A percentile compares a stretch with the other conserved stretches of the same genome.
These are phyloP conservation scores for Akabosia matsudoensis DNA, from an alignment of 1,140 invertebrate genomes.

Conservation along the genomic window DNA sequence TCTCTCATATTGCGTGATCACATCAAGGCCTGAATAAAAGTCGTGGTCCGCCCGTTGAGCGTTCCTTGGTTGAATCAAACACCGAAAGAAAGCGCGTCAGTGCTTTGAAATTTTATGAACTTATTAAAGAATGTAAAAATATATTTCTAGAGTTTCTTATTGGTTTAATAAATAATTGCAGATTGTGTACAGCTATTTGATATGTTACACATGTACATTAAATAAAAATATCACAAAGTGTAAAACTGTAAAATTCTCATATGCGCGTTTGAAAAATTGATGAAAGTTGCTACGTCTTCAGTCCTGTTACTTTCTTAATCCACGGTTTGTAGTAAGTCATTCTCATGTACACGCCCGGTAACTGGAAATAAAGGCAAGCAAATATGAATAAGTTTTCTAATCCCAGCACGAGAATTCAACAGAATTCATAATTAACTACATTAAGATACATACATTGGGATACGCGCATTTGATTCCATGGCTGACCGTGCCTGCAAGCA, in stretches of 20 bases:
- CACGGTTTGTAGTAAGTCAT: constrained; percentile 87
- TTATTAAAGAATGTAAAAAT: too few relatives aligned
- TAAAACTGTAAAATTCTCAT: constrained; percentile 13
- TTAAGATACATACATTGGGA: constrained; percentile 35
- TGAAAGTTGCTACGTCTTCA: constrained; percentile 48
- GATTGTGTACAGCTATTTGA: neutral
- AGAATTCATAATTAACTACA: neutral
- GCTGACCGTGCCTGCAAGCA: constrained; percentile 87
- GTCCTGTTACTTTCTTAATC: constrained; percentile 78
- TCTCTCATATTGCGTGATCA: too few relatives aligned
- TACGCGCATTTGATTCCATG: constrained; percentile 66
- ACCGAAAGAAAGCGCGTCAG: too few relatives aligned
- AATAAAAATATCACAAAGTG: constrained; percentile 18
- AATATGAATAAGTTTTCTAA: neutral
- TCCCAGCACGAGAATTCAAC: too few relatives aligned
- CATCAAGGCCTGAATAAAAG: too few relatives aligned
- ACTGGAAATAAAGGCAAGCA: constrained; percentile 29
- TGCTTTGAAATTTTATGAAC: too few relatives aligned
- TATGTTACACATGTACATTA: neutral
- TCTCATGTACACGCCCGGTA: constrained; percentile 80
- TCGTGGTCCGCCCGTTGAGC: too few relatives aligned
- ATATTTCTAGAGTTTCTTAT: too few relatives aligned
- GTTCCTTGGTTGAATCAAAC: too few relatives aligned
- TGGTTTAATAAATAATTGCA: neutral
- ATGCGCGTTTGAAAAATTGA: neutral